Evolutionary conservation across 1,140 invertebrate genomes (phyloP), one percentile per base, ranked within the genome.

Genomic region (Lasaia peninsularis): DNA sequence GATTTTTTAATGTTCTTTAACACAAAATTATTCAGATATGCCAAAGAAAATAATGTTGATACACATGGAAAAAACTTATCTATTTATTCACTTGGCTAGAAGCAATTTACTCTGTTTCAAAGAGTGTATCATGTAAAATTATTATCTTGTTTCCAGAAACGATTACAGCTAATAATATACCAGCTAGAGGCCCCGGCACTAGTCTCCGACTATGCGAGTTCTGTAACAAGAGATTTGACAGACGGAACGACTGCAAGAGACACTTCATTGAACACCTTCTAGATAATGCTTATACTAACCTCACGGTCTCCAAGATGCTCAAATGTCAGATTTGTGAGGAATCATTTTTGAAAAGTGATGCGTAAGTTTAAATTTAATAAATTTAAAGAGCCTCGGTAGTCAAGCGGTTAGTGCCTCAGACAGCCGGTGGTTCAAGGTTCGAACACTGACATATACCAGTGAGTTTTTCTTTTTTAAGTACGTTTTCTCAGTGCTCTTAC

Each of bases 191-290:
- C 11, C 1, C 4, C 9, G 14, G 5, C 16, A 49, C 12, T 10
- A 14, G 10, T 0, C 20, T 61, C 20, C 31, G 32, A 11, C 6
- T n/a, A 12, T 81, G 78, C 55, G 2, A 63, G 1, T 14, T 69
- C 0, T 88, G 86, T 52, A 10, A 60, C 0, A 65, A 73, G n/a
- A 8, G 20, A 1, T 86, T 86, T 48, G 32, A 65, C 1, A 52
- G 84, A 2, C 58, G 63, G 6, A 78, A 77, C 52, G 81, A 84
- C 21, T 62, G 62, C 20, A 84, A 86, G 54, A 62, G 83, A 0
- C 86, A 89, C 54, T 51, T 80, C 4, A 73, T 86, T 0, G 83
- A 86, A 14, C 84, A 89, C 7, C 56, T 87, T 6, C 62, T 87
- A 2, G 34, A 51, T 0, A 69, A 82, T 20, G 79, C 81, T 0